Base-by-base conservation (phyloP, 1,140 invertebrate species). In the Mactra quadrangularis region DNA sequence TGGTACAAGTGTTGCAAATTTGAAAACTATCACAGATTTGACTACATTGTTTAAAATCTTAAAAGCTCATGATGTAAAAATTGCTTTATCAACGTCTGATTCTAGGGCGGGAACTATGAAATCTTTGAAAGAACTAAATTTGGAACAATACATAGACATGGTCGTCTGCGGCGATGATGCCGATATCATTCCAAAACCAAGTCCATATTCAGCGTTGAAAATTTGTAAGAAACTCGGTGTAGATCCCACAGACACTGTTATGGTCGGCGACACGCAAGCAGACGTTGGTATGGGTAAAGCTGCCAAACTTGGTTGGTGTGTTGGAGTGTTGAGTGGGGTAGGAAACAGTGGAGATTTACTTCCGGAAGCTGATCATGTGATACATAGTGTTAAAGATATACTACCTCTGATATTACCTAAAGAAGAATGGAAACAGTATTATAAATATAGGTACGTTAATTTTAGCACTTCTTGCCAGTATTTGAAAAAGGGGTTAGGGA, bases 251-350 rank as follows among this genome's bases (percentile, higher is more conserved):
- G 77, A 93, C 17, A 89, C 94, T 11, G 91, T 92, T 17, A 93
- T 94, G 92, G 93, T 94, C 19, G 94, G 94, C 2, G 94, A 94
- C 85, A 94, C 94, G 9, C 87, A 92, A 25, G 93, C 93, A 13
- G 94, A 94, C 85, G 90, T 94, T 71, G 90, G 90, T 50, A 94
- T 94, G 93, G 93, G 92, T 19, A 87, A 90, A 47, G 87, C 90
- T 7, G 94, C 94, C 7, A 91, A 93, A 35, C 89, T 94, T 9
- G 93, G 93, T 27, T 90, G 87, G 74, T 92, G 89, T 70, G 89
- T 94, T 25, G 94, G 93, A 13, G 94, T 94, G 25, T 83, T 91
- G 0, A 91, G 89, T 81, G 90, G 90, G 38, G 86, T 92, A 4
- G 90, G 90, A 3, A 85, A 88, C 45, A 90, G 88, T 3, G 33